Conservation (phyloP, 2,888 invertebrate genomes). For the Dusona sp. region DNA sequence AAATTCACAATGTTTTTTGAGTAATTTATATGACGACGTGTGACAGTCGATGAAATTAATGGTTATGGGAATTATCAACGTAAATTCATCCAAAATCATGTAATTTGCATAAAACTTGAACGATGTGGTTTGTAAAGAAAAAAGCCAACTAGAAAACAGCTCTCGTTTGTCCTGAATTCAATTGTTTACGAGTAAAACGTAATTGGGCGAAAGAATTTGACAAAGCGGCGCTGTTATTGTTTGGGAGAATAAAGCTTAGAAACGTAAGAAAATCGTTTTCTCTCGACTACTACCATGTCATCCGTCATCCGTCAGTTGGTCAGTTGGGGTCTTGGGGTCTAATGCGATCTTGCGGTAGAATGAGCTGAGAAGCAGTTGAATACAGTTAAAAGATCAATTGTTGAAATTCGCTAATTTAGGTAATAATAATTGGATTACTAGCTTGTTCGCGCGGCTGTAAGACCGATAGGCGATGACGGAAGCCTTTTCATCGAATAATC, state of each 20-base stretch:
- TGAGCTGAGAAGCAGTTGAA: neutral
- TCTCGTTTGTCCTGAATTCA: neutral
- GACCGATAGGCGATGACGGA: neutral
- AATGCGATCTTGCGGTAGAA: slow-evolving; percentile 21
- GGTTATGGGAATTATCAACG: neutral
- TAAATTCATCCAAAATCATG: neutral
- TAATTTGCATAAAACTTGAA: neutral
- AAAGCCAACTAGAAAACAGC: neutral
- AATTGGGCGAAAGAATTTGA: neutral
- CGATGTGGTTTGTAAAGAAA: neutral
- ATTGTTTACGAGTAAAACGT: neutral
- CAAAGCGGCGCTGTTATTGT: neutral
- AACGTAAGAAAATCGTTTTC: neutral
- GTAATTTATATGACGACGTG: neutral
- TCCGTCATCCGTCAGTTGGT: too few species aligned
- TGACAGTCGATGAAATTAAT: neutral
- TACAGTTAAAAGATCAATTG: slow-evolving; percentile 47
- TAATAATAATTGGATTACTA: slow-evolving; percentile 70
- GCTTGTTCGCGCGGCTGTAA: slow-evolving; percentile 51
- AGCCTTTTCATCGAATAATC: slow-evolving; percentile 30
- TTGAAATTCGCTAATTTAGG: slow-evolving; percentile 70
- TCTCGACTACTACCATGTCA: neutral
- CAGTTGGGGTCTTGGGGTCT: too few species aligned
- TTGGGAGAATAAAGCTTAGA: neutral
- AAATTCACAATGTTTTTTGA: neutral